Evolutionary conservation across 2,113 vertebrate species (phyloP).

Genomic region (Notechis scutatus): DNA sequence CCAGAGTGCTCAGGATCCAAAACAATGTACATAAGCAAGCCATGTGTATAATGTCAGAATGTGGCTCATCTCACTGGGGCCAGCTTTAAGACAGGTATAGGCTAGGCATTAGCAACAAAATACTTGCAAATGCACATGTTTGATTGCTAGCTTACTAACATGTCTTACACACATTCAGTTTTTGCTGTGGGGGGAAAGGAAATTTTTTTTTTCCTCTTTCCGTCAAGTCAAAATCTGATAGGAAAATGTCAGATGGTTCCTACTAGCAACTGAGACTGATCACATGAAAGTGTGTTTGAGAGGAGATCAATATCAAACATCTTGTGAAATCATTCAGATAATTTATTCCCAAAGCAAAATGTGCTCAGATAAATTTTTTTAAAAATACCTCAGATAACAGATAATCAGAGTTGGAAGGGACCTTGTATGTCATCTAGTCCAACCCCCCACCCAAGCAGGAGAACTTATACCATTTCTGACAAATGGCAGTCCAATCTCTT

Average conservation of each 20-base stretch:
- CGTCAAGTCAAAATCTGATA: not conserved
- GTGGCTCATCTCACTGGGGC: not conserved
- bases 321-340: not conserved
- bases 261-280: not conserved
- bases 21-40: not conserved
- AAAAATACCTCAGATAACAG: not conserved
- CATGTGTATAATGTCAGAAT: not conserved
- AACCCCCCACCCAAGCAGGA: too few relatives aligned
- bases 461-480: too few relatives aligned
- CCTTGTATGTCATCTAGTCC: too few relatives aligned
- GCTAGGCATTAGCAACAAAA: not conserved
- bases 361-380: not conserved
- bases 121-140: not conserved
- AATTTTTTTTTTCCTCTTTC: not conserved
- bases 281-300: not conserved
- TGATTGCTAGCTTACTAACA: not conserved
- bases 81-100: not conserved
- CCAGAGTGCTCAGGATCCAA: not conserved
- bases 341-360: not conserved
- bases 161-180: not conserved
- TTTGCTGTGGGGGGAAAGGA: not conserved
- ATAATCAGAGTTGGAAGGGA: too few relatives aligned
- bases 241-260: not conserved
- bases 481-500: too few relatives aligned
- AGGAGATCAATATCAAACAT: not conserved